phyloP scores from a whole-genome alignment of 2,797 vertebrate species.

The Scolopax rusticola region DNA sequence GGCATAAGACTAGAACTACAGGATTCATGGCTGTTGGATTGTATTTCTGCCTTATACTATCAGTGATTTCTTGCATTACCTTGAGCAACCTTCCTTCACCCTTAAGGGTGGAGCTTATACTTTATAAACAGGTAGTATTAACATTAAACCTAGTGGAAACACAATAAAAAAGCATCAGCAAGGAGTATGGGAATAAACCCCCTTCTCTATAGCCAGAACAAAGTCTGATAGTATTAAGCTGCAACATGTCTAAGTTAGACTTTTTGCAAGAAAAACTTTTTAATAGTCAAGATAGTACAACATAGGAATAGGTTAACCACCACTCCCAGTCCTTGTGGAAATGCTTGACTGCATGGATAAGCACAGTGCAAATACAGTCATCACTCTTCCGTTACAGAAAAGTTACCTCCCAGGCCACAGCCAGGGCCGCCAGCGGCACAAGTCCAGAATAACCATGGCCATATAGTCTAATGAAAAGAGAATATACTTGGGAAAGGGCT shows the following conservation, averaged over 20 bases:
- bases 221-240: neutral
- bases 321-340: neutral
- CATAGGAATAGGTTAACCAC: neutral
- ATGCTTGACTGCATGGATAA: neutral
- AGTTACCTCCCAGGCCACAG: neutral
- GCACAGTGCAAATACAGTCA: neutral
- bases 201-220: neutral
- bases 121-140: neutral
- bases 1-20: neutral
- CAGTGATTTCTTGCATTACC: neutral
- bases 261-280: neutral
- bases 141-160: neutral
- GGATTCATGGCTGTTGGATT: neutral
- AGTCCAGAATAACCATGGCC: neutral
- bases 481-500: neutral
- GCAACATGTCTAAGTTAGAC: neutral
- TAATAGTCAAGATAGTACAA: neutral
- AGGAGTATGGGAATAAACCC: neutral
- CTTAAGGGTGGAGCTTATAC: neutral
- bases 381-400: neutral
- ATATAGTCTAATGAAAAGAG: fast-evolving
- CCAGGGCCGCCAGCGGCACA: neutral
- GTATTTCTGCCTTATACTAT: neutral
- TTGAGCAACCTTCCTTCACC: neutral
- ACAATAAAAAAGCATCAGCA: neutral